Percentiles rank a stretch among this genome's conserved stretches.
Conservation (phyloP, 1,140 invertebrate species). For the Orussus abietinus region DNA sequence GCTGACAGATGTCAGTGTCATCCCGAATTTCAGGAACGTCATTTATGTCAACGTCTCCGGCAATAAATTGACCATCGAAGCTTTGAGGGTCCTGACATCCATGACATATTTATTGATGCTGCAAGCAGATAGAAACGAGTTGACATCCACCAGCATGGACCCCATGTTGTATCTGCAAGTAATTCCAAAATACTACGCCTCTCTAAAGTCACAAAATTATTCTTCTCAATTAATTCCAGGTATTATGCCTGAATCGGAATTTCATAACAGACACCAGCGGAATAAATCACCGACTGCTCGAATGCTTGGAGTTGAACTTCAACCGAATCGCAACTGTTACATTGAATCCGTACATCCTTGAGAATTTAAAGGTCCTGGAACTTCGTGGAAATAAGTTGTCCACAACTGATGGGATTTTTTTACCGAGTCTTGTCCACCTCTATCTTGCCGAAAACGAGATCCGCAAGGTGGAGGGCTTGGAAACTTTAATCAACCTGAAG, state of each 20-base stretch:
- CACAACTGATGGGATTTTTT: constrained; percentile 19
- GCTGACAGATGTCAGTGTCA: constrained; percentile 16
- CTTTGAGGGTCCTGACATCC: constrained; percentile 7
- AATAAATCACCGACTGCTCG: constrained; percentile 13
- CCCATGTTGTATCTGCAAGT: constrained; percentile 23
- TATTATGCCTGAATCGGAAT: constrained; percentile 19
- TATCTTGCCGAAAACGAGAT: constrained; percentile 24
- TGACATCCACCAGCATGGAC: constrained; percentile 11
- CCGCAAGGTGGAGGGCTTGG: constrained; percentile 16
- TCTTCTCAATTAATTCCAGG: neutral
- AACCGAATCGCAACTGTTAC: constrained; percentile 16
- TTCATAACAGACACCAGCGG: constrained; percentile 9
- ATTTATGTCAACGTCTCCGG: constrained; percentile 23
- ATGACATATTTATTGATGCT: constrained; percentile 24
- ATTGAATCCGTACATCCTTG: constrained; percentile 11
- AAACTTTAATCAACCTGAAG: constrained; percentile 15
- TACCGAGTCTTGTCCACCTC: constrained; percentile 10
- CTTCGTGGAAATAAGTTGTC: constrained; percentile 18
- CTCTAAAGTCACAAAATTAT: neutral
- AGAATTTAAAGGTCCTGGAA: constrained; percentile 18
- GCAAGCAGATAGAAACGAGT: constrained; percentile 18
- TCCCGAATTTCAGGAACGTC: constrained; percentile 17
- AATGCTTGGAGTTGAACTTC: constrained; percentile 19
- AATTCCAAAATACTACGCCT: no score
- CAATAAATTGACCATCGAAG: constrained; percentile 17